phyloP scores from a whole-genome alignment of 2,113 vertebrate species.

The Scalopus aquaticus region DNA sequence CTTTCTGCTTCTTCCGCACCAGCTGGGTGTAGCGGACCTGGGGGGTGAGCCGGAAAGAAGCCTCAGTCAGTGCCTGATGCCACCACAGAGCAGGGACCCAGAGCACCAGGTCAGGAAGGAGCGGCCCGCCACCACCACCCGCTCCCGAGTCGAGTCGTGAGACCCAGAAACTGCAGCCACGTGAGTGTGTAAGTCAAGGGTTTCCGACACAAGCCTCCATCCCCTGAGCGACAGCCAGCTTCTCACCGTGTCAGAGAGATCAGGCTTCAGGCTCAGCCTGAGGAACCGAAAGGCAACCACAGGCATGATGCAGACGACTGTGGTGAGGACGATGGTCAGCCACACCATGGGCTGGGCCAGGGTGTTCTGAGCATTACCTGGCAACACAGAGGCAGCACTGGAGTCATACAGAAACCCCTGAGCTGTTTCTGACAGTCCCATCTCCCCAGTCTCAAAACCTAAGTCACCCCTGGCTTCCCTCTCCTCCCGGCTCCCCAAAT shows the following conservation, averaged over 20 bases:
- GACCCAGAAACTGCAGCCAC: not conserved
- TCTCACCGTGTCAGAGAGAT: slow-evolving; percentile 94
- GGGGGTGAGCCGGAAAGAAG: not conserved
- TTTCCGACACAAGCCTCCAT: not conserved
- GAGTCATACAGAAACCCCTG: not conserved
- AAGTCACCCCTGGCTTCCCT: not conserved
- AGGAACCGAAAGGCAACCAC: slow-evolving; percentile 97
- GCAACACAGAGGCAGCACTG: rapidly evolving
- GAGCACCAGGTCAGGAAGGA: not conserved
- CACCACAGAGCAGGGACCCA: not conserved
- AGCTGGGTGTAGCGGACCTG: slow-evolving; percentile 96
- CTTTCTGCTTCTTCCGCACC: slow-evolving; percentile 92
- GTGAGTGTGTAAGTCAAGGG: rapidly evolving
- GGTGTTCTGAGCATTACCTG: slow-evolving; percentile 94
- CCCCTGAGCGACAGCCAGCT: rapidly evolving
- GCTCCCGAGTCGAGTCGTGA: not conserved
- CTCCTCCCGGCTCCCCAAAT: not conserved
- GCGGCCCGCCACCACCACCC: rapidly evolving
- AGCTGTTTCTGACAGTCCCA: not conserved
- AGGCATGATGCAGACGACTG: slow-evolving; percentile 93
- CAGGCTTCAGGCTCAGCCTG: slow-evolving; percentile 93
- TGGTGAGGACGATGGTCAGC: slow-evolving; percentile 94
- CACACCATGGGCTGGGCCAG: slow-evolving; percentile 93
- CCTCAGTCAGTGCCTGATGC: not conserved
- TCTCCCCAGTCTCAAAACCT: not conserved